These are phyloP conservation scores for Lysiphlebus fabarum DNA, from an alignment of 1,140 invertebrate genomes.

Conservation along the genomic window DNA sequence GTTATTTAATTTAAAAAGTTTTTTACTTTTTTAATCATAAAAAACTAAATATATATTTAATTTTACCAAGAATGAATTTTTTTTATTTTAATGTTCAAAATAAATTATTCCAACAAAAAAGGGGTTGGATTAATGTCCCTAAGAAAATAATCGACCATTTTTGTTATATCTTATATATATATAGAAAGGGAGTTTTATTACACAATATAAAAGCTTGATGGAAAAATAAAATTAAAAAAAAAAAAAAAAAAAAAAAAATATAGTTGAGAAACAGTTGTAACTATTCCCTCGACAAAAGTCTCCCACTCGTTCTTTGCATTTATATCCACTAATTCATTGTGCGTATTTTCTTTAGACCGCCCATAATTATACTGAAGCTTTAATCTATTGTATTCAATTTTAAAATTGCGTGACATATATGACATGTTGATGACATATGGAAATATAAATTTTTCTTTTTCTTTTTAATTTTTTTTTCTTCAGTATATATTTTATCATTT, in stretches of 20 bases:
- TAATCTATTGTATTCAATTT: conserved; percentile 9
- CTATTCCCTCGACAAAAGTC: conserved; percentile 3
- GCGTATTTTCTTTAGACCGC: conserved; percentile 23
- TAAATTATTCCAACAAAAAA: no score
- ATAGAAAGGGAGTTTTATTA: conserved; percentile 38
- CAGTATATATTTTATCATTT: no score
- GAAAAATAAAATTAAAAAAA: no score
- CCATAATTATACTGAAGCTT: conserved; percentile 16
- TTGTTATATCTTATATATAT: conserved; percentile 47
- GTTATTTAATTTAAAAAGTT: no score
- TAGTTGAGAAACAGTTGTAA: not conserved
- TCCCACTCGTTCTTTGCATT: conserved; percentile 24
- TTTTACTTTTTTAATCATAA: no score
- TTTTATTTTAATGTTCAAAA: no score
- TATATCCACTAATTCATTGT: conserved; percentile 3
- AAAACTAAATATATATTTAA: no score
- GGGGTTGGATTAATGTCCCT: not conserved
- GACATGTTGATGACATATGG: no score
- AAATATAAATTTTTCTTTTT: no score
- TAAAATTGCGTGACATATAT: no score
- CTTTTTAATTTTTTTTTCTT: no score
- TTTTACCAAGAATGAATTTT: no score
- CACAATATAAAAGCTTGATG: conserved; percentile 28
- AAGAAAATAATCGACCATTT: conserved; percentile 45
- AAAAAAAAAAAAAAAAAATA: conserved; percentile 11